Conservation (phyloP, 2,888 invertebrate species). For the Calameuta pallipes region DNA sequence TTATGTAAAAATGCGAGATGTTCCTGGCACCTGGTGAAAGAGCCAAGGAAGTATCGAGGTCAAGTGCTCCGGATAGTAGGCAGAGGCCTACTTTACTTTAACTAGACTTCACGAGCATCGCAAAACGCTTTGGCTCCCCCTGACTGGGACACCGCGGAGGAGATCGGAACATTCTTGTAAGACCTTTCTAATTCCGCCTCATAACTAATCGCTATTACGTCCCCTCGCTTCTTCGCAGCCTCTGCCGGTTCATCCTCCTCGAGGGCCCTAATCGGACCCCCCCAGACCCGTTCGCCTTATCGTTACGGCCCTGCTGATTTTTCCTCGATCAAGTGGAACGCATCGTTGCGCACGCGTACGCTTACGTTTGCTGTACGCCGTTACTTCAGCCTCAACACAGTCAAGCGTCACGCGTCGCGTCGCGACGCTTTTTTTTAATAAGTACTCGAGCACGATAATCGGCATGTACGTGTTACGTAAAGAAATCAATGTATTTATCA, state of each 20-base stretch:
- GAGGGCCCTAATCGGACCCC: neutral
- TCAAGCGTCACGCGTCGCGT: neutral
- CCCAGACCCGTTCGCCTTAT: neutral
- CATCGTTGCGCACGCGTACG: neutral
- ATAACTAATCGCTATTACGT: neutral
- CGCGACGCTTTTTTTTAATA: neutral
- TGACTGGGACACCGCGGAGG: neutral
- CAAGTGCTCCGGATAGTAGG: slow-evolving; percentile 49
- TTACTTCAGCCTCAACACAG: neutral
- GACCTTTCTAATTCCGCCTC: slow-evolving; percentile 1
- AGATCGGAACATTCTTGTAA: neutral
- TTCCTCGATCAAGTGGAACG: neutral
- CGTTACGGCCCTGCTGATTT: neutral
- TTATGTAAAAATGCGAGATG: neutral
- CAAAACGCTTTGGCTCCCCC: neutral
- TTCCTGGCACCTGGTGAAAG: neutral
- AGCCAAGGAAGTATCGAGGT: slow-evolving; percentile 43
- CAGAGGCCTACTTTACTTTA: slow-evolving; percentile 50
- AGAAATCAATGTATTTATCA: neutral
- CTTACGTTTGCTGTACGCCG: neutral
- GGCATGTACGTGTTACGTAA: neutral
- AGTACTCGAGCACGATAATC: neutral
- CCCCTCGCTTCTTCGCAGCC: neutral
- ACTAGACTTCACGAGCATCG: slow-evolving; percentile 36
- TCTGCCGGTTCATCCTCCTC: neutral